Percentiles rank a stretch among this genome's conserved stretches.
These are phyloP conservation scores for Trachymyrmex cornetzi DNA, from an alignment of 1,140 invertebrate species.

Conservation along the genomic window DNA sequence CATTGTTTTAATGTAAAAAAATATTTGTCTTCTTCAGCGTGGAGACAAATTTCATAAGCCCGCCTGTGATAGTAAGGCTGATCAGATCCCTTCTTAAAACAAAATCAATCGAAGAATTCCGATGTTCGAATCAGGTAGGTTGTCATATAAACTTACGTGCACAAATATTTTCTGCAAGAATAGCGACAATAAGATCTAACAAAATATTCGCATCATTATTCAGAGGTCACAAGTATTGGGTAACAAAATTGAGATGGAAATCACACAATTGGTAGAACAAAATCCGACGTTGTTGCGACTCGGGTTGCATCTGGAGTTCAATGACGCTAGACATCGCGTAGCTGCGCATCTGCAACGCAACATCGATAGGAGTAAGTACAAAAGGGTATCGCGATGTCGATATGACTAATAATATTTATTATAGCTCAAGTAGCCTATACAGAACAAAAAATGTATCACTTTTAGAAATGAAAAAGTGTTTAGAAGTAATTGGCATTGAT, in stretches of 20 bases:
- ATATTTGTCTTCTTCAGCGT: constrained; percentile 87
- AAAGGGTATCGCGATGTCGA: not conserved
- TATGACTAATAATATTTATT: constrained; percentile 13
- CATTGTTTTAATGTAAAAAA: constrained; percentile 42
- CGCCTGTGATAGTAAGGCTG: constrained; percentile 93
- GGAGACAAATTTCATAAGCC: constrained; percentile 98
- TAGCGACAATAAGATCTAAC: constrained; percentile 4
- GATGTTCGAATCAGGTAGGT: constrained; percentile 97
- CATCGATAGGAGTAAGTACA: constrained; percentile 97
- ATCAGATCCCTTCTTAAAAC: constrained; percentile 95
- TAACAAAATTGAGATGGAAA: constrained; percentile 99
- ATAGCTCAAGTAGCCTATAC: not conserved
- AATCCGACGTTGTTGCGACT: constrained; percentile 96
- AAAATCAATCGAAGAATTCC: constrained; percentile 96
- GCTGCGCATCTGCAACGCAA: constrained; percentile 97
- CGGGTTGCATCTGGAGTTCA: constrained; percentile 98
- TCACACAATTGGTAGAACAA: constrained; percentile 96
- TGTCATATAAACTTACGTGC: constrained; percentile 11
- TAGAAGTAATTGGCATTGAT: not conserved
- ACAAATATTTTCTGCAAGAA: not conserved
- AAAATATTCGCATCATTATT: constrained; percentile 3
- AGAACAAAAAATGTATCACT: not conserved
- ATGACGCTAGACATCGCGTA: constrained; percentile 97
- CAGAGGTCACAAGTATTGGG: constrained; percentile 97
- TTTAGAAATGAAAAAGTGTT: not conserved